phyloP scores from a whole-genome alignment of 2,797 vertebrate genomes.

The Vireo griseus region DNA sequence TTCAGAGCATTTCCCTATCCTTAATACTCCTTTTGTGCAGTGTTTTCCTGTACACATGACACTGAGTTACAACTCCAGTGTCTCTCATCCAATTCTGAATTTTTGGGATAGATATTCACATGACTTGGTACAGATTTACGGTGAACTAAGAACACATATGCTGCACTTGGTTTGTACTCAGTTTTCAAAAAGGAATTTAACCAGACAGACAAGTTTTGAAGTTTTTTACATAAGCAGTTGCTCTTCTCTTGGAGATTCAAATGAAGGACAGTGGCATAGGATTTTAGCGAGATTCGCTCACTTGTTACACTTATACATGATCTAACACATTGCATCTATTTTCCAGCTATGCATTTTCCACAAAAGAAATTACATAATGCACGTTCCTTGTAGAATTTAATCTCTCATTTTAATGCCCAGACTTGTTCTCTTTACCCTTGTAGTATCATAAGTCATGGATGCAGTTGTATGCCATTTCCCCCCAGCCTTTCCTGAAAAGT shows the following conservation, averaged over 20 bases:
- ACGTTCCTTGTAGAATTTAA: neutral
- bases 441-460: rapidly evolving
- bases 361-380: neutral
- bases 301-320: neutral
- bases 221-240: neutral
- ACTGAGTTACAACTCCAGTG: rapidly evolving
- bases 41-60: neutral
- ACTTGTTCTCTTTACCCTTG: neutral
- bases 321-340: neutral
- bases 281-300: neutral
- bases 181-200: neutral
- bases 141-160: neutral
- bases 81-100: neutral
- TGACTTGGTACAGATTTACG: neutral
- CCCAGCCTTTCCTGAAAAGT: rapidly evolving
- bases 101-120: neutral
- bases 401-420: neutral
- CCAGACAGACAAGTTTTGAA: neutral
- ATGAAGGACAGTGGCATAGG: neutral
- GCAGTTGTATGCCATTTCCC: rapidly evolving
- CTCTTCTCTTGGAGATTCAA: neutral
- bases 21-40: neutral
- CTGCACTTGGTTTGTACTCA: neutral
- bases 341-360: neutral
- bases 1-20: neutral